Percentiles rank a stretch among this genome's conserved stretches.
phyloP scores from a whole-genome alignment of 2,113 vertebrate species.

The Puma concolor region DNA sequence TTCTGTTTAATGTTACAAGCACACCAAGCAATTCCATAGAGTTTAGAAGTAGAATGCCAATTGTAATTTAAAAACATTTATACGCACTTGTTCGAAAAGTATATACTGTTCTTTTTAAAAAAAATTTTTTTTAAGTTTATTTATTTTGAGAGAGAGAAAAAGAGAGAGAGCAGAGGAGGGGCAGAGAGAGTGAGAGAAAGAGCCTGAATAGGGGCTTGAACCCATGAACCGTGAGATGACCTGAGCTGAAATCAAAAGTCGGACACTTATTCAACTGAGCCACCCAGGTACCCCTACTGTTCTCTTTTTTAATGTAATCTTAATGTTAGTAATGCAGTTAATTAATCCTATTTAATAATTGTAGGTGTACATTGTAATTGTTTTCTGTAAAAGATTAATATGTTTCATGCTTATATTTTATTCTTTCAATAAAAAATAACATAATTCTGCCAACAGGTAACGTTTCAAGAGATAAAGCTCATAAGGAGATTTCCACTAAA shows the following conservation, averaged over 20 bases:
- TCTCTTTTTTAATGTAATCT: not conserved
- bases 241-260: too few relatives aligned
- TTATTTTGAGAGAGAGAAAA: too few relatives aligned
- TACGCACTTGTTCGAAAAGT: not conserved
- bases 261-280: too few relatives aligned
- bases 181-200: too few relatives aligned
- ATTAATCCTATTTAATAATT: not conserved
- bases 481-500: not conserved
- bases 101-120: not conserved
- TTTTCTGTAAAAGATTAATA: constrained; percentile 7
- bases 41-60: not conserved
- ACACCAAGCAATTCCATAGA: not conserved
- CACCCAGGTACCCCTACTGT: not conserved
- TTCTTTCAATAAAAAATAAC: not conserved
- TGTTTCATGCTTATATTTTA: constrained; percentile 18
- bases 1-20: not conserved
- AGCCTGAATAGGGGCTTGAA: too few relatives aligned
- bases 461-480: not conserved
- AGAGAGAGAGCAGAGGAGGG: too few relatives aligned
- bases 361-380: not conserved
- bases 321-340: not conserved
- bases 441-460: not conserved
- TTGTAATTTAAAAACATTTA: constrained; percentile 29
- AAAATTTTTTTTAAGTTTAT: too few relatives aligned
- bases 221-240: too few relatives aligned